phyloP scores from a whole-genome alignment of 2,888 invertebrate genomes.

The Leptopilina myrica region DNA sequence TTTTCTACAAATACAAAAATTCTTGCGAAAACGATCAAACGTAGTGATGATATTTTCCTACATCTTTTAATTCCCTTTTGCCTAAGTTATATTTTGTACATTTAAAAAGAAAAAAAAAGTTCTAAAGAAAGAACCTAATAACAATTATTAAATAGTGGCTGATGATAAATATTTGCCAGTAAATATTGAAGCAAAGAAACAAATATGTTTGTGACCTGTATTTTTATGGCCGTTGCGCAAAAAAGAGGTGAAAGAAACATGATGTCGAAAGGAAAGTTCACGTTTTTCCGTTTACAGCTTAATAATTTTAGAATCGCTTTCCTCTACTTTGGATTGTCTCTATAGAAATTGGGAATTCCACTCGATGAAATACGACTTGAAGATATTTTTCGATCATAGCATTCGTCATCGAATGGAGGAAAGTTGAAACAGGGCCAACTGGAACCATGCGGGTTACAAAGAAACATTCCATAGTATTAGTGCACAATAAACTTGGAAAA shows the following conservation, averaged over 20 bases:
- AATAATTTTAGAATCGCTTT: constrained; percentile 31
- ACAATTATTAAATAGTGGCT: no score
- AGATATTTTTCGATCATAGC: constrained; percentile 29
- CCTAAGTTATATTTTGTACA: no score
- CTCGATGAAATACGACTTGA: constrained; percentile 38
- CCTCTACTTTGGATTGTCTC: constrained; percentile 14
- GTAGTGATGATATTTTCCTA: no score
- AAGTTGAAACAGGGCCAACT: constrained; percentile 33
- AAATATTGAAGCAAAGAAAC: no score
- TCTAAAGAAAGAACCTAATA: no score
- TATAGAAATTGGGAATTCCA: constrained; percentile 29
- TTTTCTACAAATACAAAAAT: no score
- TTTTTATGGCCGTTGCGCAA: neutral
- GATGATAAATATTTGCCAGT: no score
- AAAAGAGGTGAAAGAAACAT: neutral
- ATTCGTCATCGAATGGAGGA: constrained; percentile 32
- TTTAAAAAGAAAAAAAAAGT: no score
- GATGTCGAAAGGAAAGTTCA: neutral
- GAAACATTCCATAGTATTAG: constrained; percentile 6
- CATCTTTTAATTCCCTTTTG: no score
- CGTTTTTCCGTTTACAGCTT: neutral
- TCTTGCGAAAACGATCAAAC: no score
- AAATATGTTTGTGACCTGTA: neutral
- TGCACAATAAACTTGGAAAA: constrained; percentile 15
- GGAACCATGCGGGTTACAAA: constrained; percentile 18